Percentiles rank a stretch among this genome's conserved stretches.
Conservation (phyloP, 2,113 vertebrate species). For the Vanacampus margaritifer region DNA sequence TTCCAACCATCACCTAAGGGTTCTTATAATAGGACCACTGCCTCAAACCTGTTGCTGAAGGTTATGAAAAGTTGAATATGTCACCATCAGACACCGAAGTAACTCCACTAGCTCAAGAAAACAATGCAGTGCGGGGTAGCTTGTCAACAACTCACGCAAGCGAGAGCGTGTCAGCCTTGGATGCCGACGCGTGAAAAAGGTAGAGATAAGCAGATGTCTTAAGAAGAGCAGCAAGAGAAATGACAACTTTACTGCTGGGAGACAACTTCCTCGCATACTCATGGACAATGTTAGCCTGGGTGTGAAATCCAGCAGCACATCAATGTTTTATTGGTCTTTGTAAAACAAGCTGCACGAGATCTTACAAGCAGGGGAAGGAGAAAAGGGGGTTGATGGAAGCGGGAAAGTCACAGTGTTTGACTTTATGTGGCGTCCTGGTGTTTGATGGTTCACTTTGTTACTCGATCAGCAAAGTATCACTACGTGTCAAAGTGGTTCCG, state of each 20-base stretch:
- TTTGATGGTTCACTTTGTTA: conserved; percentile 71
- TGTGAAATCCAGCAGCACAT: conserved; percentile 66
- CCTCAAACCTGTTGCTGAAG: background rate
- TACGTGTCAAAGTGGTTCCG: conserved; percentile 62
- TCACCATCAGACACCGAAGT: conserved; percentile 6
- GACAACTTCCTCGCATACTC: conserved; percentile 40
- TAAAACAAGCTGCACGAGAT: conserved; percentile 33
- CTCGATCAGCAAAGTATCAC: conserved; percentile 71
- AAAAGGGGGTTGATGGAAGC: conserved; percentile 28
- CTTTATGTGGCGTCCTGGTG: conserved; percentile 69
- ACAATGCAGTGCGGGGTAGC: conserved; percentile 41
- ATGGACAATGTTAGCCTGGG: conserved; percentile 40
- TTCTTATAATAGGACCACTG: background rate
- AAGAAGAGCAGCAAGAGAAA: conserved; percentile 35
- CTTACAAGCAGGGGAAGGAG: conserved; percentile 16
- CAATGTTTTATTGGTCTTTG: conserved; percentile 48
- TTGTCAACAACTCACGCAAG: conserved; percentile 35
- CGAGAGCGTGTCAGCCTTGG: conserved; percentile 24
- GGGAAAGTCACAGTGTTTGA: conserved; percentile 51
- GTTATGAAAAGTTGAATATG: background rate
- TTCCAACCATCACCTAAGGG: background rate
- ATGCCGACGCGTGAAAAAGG: conserved; percentile 48
- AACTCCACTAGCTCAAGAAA: conserved; percentile 30
- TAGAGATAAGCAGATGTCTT: conserved; percentile 52
- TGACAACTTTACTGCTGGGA: conserved; percentile 30